Evolutionary conservation across 2,113 vertebrate genomes (phyloP).

Genomic region (Chamaetylas fuelleborni): DNA sequence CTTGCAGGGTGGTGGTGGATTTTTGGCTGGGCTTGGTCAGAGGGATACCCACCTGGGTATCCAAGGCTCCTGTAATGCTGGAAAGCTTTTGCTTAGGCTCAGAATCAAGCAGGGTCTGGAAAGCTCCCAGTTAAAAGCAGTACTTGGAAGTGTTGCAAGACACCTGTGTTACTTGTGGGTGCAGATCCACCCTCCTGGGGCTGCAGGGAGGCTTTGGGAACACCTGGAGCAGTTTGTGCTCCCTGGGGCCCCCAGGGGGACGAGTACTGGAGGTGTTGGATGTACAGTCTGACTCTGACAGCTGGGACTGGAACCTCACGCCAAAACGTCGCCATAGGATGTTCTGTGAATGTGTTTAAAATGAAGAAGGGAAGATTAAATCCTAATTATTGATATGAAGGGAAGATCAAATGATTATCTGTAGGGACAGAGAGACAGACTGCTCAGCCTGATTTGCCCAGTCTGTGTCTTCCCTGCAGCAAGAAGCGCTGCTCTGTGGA

Average conservation of each 20-base stretch:
- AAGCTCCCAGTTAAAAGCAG: not conserved
- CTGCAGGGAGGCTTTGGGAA: not conserved
- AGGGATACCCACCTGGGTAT: not conserved
- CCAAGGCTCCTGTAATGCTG: fast-evolving
- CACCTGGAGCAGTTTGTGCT: not conserved
- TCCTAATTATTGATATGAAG: not conserved
- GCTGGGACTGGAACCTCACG: not conserved
- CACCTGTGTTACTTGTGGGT: not conserved
- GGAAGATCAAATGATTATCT: not conserved
- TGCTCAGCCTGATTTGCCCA: not conserved
- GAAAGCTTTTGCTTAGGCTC: not conserved
- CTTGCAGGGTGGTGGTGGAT: not conserved
- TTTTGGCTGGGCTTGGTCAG: not conserved
- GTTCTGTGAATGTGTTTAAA: not conserved
- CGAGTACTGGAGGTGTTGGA: not conserved
- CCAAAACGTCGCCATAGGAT: not conserved
- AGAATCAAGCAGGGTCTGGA: not conserved
- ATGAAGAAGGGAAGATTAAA: slow-evolving; percentile 48
- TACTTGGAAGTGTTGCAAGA: not conserved
- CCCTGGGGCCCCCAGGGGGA: not conserved
- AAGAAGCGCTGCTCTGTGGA: not conserved
- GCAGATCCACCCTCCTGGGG: not conserved
- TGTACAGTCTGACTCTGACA: not conserved
- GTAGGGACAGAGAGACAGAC: not conserved
- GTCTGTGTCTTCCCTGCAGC: not conserved